Percentiles rank a stretch among this genome's conserved stretches.
Evolutionary conservation across 1,140 invertebrate species (phyloP).

Genomic region (Temnothorax nylanderi): DNA sequence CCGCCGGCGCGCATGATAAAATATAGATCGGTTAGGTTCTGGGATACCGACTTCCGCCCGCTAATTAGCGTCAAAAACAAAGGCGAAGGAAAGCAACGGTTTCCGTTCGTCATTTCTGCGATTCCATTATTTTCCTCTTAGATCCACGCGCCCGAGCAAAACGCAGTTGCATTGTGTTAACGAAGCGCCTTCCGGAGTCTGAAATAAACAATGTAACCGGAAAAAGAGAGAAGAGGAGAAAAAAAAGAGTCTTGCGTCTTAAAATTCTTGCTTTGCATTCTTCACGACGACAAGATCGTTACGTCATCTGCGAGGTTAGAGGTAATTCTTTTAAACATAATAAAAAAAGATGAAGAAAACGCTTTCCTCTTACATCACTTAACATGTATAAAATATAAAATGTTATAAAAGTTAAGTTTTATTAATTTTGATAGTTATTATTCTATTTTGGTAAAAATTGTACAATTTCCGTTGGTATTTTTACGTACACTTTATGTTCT

Average conservation of each 20-base stretch:
- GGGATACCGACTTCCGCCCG: not conserved
- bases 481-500: not conserved
- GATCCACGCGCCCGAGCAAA: not conserved
- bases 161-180: slow-evolving; percentile 9
- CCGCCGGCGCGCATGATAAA: slow-evolving; percentile 31
- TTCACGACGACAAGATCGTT: slow-evolving; percentile 8
- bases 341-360: not conserved
- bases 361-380: not conserved
- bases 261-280: not conserved
- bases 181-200: not conserved
- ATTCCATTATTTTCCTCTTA: not conserved
- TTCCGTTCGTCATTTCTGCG: not conserved
- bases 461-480: not conserved
- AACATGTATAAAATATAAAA: not conserved
- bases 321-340: not conserved
- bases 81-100: not conserved
- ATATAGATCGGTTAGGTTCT: slow-evolving; percentile 28
- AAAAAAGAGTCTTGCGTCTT: not conserved
- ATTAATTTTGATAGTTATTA: not conserved
- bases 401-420: not conserved
- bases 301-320: not conserved
- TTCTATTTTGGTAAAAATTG: not conserved
- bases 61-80: slow-evolving; percentile 39
- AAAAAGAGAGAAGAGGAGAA: not conserved
- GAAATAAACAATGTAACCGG: not conserved